Evolutionary conservation across 53 echinoderm and acorn worm species (phyloP).

Genomic region (Mesocentrotus franciscanus): DNA sequence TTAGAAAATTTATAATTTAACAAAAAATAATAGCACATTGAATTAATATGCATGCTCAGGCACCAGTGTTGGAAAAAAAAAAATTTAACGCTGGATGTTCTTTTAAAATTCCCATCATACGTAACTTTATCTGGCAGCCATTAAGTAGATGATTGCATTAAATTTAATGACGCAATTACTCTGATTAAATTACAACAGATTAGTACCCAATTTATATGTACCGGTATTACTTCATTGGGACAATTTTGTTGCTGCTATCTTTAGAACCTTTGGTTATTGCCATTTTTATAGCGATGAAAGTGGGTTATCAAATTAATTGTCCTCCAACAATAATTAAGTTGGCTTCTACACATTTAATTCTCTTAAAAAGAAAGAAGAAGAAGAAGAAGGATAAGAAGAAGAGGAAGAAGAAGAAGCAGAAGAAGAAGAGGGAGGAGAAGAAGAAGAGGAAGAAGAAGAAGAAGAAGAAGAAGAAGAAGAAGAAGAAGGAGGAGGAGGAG

Average conservation of each 20-base stretch:
- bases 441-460: no score
- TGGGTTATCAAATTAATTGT: constrained; percentile 43
- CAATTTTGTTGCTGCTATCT: background rate
- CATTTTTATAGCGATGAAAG: background rate
- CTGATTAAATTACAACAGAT: constrained; percentile 15
- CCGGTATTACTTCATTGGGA: background rate
- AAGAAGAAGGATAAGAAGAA: no score
- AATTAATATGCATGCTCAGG: background rate
- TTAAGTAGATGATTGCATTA: constrained; percentile 1
- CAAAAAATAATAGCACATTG: background rate
- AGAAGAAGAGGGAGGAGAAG: no score
- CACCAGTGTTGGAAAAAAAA: background rate
- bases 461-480: no score
- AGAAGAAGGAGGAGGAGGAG: background rate
- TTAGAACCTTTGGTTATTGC: background rate
- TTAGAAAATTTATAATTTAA: background rate
- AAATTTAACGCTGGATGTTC: background rate
- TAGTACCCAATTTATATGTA: constrained; percentile 14
- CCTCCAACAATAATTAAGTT: constrained; percentile 15
- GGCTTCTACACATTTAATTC: background rate
- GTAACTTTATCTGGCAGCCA: background rate
- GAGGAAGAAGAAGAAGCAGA: no score
- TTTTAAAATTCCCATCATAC: background rate
- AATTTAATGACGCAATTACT: background rate
- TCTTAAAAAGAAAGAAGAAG: background rate